These are phyloP conservation scores for Drosophila subquinaria DNA, from an alignment of 2,888 invertebrate species.

Conservation along the genomic window DNA sequence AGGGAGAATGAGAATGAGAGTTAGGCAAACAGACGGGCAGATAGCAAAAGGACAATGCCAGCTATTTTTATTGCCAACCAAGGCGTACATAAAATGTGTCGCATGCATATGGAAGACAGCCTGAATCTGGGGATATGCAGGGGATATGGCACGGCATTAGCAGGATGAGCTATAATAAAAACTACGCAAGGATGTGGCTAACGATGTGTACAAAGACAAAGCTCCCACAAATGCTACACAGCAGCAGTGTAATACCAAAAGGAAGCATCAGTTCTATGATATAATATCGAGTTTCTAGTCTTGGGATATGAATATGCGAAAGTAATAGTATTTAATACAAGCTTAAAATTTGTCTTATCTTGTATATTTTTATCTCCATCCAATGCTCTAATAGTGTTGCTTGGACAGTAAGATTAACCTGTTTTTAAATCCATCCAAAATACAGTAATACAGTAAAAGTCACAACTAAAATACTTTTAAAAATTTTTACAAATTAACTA, in stretches of 20 bases:
- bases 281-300: constrained; percentile 9
- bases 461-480: too few relatives aligned
- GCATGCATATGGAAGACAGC: constrained; percentile 60
- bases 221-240: constrained; percentile 12
- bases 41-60: constrained; percentile 70
- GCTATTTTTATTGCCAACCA: constrained; percentile 75
- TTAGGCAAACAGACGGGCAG: constrained; percentile 39
- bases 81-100: constrained; percentile 75
- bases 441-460: too few relatives aligned
- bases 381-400: too few relatives aligned
- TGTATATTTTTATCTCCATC: too few relatives aligned
- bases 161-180: constrained; percentile 71
- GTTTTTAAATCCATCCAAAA: too few relatives aligned
- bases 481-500: too few relatives aligned
- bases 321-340: constrained; percentile 32
- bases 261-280: neutral
- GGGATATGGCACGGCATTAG: constrained; percentile 53
- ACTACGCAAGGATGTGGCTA: constrained; percentile 77
- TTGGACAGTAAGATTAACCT: too few relatives aligned
- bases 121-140: constrained; percentile 12
- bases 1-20: constrained; percentile 13
- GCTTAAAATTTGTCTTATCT: neutral
- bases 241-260: too few relatives aligned
- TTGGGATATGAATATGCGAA: constrained; percentile 16
- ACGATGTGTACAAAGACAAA: constrained; percentile 71